Conservation (phyloP, 2,797 vertebrate species). For the Macropodus opercularis region DNA sequence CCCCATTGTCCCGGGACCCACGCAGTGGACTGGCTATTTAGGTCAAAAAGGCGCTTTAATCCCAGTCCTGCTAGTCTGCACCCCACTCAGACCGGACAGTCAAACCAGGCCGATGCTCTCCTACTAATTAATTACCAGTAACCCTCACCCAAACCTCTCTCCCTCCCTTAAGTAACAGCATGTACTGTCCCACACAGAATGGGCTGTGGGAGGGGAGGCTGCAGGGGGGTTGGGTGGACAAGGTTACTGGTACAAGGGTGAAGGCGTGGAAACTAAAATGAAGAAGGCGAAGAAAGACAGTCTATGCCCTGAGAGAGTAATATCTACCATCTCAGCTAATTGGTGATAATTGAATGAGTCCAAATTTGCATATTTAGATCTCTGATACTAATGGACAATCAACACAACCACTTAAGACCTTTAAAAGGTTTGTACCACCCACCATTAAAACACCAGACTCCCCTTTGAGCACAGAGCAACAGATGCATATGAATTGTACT, state of each 20-base stretch:
- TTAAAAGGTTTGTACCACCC: constrained; percentile 58
- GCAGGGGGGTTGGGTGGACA: constrained; percentile 4
- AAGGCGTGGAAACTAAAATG: constrained; percentile 65
- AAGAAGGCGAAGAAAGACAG: constrained; percentile 75
- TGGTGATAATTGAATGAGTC: constrained; percentile 76
- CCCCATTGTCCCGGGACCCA: constrained; percentile 76
- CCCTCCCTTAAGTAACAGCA: constrained; percentile 53
- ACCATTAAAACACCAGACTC: constrained; percentile 53
- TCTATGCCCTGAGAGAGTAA: constrained; percentile 72
- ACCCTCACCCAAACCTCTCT: constrained; percentile 68
- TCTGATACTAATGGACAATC: constrained; percentile 79
- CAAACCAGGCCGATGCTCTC: constrained; percentile 73
- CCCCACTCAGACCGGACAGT: constrained; percentile 67
- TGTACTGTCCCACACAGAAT: constrained; percentile 59
- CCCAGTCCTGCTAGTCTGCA: constrained; percentile 63
- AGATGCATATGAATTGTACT: neutral
- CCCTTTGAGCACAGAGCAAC: neutral
- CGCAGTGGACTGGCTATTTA: constrained; percentile 88
- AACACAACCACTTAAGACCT: constrained; percentile 78
- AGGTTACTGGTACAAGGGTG: constrained; percentile 60
- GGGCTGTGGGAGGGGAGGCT: neutral
- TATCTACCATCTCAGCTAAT: constrained; percentile 77
- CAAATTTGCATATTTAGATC: constrained; percentile 82
- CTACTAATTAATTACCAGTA: constrained; percentile 89
- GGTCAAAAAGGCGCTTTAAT: constrained; percentile 87